Base-by-base conservation (phyloP, 2,888 invertebrate species). In the Acanthosoma haemorrhoidale region DNA sequence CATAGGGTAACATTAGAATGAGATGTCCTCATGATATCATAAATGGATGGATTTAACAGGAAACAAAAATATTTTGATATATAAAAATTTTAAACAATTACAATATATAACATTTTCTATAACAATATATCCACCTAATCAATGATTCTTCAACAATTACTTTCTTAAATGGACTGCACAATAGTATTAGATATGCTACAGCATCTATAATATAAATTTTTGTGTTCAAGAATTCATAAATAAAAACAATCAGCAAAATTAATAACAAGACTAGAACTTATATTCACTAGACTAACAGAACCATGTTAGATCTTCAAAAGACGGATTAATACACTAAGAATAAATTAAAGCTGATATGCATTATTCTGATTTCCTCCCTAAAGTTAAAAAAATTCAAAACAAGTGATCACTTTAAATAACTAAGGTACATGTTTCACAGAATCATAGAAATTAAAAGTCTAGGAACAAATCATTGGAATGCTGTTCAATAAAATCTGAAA, bases 221-320 rank as follows among this genome's bases (percentile, higher is more conserved):
- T 32, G 21, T 51, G 21, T n/a, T 51, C 21, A 51, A 51, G 29
- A 25, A 25, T 51, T n/a, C 29, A 51, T 25, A 51, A 25, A 25
- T 51, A 51, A 51, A 21, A 51, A 51, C 25, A 51, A 51, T 51
- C n/a, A 3, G 13, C 13, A 51, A 25, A 51, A 51, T 51, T 25
- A 51, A 51, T 51, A 51, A 51, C 51, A 51, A 51, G 51, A 51
- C 51, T 51, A 51, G 51, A 51, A 51, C n/a, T 51, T 51, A 1
- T 29, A 25, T 51, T 3, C 29, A 25, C 25, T 25, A 25, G n/a
- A 25, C 5, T 5, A n/a, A 51, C n/a, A 29, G 13, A 51, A 51
- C 13, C 21, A 25, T 6, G 13, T 25, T 51, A 51, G 51, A 51
- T n/a, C n/a, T n/a, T n/a, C n/a, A n/a, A n/a, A 32, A 32, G 21